Percentiles rank a stretch among this genome's conserved stretches.
These are phyloP conservation scores for Rhinophrynus dorsalis DNA, from an alignment of 2,797 vertebrate species.

Conservation along the genomic window DNA sequence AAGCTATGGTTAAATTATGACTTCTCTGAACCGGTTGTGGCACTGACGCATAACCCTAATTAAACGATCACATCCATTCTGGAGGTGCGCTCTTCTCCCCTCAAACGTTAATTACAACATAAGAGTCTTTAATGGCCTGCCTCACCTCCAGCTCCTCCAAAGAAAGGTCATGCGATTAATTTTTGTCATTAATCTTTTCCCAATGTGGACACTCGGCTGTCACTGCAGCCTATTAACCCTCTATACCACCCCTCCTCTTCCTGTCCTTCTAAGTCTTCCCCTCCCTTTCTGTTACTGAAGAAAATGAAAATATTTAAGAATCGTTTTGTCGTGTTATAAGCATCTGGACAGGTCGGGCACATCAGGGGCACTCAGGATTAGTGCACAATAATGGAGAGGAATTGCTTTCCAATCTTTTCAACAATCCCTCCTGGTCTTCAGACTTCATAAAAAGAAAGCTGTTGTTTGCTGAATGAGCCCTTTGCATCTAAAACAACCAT, in stretches of 20 bases:
- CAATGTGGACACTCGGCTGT: conserved; percentile 86
- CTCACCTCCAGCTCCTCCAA: conserved; percentile 91
- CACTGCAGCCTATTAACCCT: conserved; percentile 80
- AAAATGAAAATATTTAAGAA: conserved; percentile 75
- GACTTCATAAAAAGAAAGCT: conserved; percentile 21
- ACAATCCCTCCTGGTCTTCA: conserved; percentile 17
- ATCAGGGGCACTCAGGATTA: conserved; percentile 43
- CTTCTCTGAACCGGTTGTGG: conserved; percentile 86
- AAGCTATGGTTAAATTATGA: conserved; percentile 84
- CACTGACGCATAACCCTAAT: conserved; percentile 90
- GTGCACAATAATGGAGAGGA: conserved; percentile 36
- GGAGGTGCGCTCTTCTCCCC: conserved; percentile 81
- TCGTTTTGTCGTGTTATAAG: conserved; percentile 56
- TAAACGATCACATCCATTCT: conserved; percentile 89
- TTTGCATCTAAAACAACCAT: conserved; percentile 14
- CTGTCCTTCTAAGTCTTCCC: conserved; percentile 50
- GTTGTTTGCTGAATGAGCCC: conserved; percentile 19
- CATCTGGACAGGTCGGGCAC: conserved; percentile 36
- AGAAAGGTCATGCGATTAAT: conserved; percentile 91
- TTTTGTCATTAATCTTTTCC: conserved; percentile 89
- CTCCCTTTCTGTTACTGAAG: conserved; percentile 61
- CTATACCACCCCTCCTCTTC: conserved; percentile 57
- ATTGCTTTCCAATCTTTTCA: conserved; percentile 28
- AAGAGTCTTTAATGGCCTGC: conserved; percentile 92
- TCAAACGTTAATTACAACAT: conserved; percentile 92